Evolutionary conservation across 2,888 invertebrate species (phyloP).

Genomic region (Anthophora plumipes): DNA sequence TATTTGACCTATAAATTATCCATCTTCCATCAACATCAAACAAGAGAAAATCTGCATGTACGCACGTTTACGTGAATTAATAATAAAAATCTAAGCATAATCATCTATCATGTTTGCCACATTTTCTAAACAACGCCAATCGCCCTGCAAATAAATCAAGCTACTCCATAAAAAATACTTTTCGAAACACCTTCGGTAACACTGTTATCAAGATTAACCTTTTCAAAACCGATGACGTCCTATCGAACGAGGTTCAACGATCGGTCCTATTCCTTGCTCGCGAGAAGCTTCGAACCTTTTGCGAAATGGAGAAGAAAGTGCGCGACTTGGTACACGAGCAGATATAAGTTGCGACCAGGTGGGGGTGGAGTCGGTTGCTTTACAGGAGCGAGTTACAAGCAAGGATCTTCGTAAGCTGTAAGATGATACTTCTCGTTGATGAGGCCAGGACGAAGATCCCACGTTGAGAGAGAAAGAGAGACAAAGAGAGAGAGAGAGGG

Average conservation of each 20-base stretch:
- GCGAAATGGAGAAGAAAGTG: constrained; percentile 66
- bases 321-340: constrained; percentile 66
- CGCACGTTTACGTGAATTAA: too few species aligned
- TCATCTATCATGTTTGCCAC: neutral
- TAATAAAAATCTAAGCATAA: too few species aligned
- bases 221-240: constrained; percentile 33
- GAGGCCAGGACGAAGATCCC: constrained; percentile 65
- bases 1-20: too few species aligned
- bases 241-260: constrained; percentile 4
- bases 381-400: constrained; percentile 75
- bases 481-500: constrained; percentile 20
- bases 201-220: constrained; percentile 32
- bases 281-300: constrained; percentile 49
- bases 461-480: constrained; percentile 18
- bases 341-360: constrained; percentile 45
- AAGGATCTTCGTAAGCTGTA: constrained; percentile 76
- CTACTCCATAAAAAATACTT: neutral
- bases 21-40: too few species aligned
- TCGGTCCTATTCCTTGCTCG: neutral
- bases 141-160: neutral
- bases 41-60: too few species aligned
- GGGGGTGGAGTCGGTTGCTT: constrained; percentile 60
- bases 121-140: neutral
- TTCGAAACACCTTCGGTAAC: neutral
- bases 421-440: constrained; percentile 74